Evolutionary conservation across 2,797 vertebrate species (phyloP).

Genomic region (Sebastolobus alascanus): DNA sequence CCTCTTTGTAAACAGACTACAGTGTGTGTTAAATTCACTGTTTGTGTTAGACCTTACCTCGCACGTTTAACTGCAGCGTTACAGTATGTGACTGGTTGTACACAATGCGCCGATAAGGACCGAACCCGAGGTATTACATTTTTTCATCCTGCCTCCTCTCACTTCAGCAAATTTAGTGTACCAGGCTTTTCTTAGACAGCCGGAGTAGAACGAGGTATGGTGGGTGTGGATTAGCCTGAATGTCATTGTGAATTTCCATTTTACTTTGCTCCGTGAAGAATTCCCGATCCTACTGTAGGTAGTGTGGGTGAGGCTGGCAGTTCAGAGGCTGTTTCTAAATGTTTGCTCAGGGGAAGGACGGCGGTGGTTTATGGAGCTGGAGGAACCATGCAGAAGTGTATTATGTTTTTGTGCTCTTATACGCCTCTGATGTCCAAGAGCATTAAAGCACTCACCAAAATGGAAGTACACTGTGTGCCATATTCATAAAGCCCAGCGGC

Average conservation of each 20-base stretch:
- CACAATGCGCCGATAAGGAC: conserved; percentile 56
- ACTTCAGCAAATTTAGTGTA: conserved; percentile 71
- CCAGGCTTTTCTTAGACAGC: conserved; percentile 73
- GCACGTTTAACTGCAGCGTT: conserved; percentile 57
- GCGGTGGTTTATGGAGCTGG: conserved; percentile 37
- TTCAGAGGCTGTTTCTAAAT: conserved; percentile 58
- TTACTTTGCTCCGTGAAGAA: conserved; percentile 61
- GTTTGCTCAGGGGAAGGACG: conserved; percentile 59
- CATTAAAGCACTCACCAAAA: conserved; percentile 63
- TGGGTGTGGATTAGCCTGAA: conserved; percentile 84
- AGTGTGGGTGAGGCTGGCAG: conserved; percentile 67
- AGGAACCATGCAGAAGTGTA: conserved; percentile 43
- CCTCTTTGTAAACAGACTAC: conserved; percentile 47
- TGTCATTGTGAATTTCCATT: conserved; percentile 74
- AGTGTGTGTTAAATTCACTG: conserved; percentile 23
- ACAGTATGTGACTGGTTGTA: conserved; percentile 32
- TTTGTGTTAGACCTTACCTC: conserved; percentile 30
- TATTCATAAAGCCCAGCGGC: conserved; percentile 61
- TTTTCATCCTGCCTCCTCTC: conserved; percentile 59
- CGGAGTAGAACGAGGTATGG: conserved; percentile 78
- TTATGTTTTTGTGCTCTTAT: conserved; percentile 49
- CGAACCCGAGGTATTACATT: conserved; percentile 52
- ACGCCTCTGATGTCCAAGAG: conserved; percentile 60
- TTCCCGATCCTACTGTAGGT: conserved; percentile 43
- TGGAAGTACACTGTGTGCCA: conserved; percentile 51